Conservation (phyloP, 2,113 vertebrate species). For the Capreolus pygargus region DNA sequence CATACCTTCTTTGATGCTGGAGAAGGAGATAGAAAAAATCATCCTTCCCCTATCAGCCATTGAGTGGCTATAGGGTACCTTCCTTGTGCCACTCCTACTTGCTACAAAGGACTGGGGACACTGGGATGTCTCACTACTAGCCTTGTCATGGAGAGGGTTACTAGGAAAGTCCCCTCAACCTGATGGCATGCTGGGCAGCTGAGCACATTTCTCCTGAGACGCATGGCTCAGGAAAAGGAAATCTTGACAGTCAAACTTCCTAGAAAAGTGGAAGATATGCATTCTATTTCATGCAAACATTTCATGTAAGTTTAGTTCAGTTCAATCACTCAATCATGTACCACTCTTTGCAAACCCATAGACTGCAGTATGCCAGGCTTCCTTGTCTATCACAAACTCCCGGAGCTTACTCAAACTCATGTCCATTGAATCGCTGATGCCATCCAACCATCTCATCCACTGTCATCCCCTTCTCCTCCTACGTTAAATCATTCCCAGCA, state of each 20-base stretch:
- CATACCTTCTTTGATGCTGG: neutral
- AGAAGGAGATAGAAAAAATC: neutral
- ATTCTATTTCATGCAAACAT: neutral
- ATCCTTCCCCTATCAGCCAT: neutral
- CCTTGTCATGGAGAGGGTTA: neutral
- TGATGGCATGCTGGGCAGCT: neutral
- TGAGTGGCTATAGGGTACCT: neutral
- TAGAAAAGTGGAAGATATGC: neutral
- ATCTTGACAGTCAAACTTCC: constrained; percentile 20
- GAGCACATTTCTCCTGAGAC: neutral
- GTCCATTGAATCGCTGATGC: neutral
- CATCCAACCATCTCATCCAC: neutral
- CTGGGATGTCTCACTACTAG: neutral
- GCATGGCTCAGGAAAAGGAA: neutral
- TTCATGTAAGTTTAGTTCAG: neutral
- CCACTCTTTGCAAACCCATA: neutral
- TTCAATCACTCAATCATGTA: neutral
- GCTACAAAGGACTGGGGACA: neutral
- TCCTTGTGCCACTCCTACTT: neutral
- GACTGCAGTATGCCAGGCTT: neutral
- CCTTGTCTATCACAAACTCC: neutral
- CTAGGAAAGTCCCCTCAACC: neutral
- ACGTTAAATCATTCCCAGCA: neutral
- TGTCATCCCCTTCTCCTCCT: neutral
- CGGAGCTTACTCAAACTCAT: neutral